Conservation (phyloP, 2,888 invertebrate species). For the Phengaris arion region DNA sequence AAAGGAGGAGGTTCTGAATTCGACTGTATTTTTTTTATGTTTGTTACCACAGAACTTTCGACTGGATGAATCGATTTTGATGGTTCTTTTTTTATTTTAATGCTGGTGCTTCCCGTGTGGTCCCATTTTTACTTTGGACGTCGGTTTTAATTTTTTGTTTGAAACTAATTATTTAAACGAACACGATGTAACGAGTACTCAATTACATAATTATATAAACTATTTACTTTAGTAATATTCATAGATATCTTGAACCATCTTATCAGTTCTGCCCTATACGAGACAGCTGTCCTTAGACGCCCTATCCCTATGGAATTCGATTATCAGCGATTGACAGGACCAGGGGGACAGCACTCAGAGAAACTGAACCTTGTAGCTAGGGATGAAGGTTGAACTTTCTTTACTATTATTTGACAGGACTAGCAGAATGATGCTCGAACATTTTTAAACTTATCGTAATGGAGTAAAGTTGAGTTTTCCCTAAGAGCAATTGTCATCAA, state of each 20-base stretch:
- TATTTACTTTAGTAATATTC: background rate
- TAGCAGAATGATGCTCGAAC: background rate
- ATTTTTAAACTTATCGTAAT: background rate
- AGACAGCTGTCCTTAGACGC: background rate
- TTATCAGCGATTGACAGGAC: background rate
- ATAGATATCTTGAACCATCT: background rate
- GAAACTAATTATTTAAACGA: too few relatives aligned
- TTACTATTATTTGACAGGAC: background rate
- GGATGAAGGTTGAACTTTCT: background rate
- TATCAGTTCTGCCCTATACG: background rate
- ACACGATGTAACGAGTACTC: too few relatives aligned
- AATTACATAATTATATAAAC: too few relatives aligned
- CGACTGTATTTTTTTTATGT: too few relatives aligned
- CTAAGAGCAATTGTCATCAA: background rate
- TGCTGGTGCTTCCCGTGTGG: too few relatives aligned
- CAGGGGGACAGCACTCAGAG: background rate
- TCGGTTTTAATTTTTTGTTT: too few relatives aligned
- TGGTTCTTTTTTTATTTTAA: too few relatives aligned
- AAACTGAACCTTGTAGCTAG: background rate
- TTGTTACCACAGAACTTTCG: too few relatives aligned
- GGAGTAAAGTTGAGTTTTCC: background rate
- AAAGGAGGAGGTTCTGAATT: too few relatives aligned
- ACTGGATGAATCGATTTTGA: too few relatives aligned
- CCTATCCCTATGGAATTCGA: conserved; percentile 2
- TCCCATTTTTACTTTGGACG: too few relatives aligned